Conservation (phyloP, 2,113 vertebrate species). For the Strigops habroptila region DNA sequence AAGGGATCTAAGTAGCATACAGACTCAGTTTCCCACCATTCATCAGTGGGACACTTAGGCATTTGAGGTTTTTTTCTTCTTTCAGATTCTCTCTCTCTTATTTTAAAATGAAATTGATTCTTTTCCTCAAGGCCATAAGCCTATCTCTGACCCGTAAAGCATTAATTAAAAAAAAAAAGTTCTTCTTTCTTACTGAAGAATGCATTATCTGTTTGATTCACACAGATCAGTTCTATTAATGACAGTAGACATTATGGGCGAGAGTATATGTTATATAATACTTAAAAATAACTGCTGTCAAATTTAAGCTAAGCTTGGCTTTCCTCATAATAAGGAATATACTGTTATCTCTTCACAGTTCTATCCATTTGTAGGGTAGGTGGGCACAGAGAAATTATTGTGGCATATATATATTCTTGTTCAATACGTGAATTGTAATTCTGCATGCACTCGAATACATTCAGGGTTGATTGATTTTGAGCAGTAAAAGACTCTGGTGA, state of each 20-base stretch:
- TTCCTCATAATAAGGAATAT: not conserved
- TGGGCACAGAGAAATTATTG: not conserved
- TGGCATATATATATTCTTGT: not conserved
- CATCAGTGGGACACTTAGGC: not conserved
- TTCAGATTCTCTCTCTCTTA: not conserved
- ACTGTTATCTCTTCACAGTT: not conserved
- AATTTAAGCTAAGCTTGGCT: not conserved
- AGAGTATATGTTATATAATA: not conserved
- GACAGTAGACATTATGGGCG: not conserved
- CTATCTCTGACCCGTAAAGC: not conserved
- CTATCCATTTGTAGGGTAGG: not conserved
- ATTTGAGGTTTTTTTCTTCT: accelerated
- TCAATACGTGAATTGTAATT: not conserved
- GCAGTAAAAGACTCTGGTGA: not conserved
- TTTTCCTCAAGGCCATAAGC: not conserved
- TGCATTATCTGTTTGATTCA: not conserved
- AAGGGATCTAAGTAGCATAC: not conserved
- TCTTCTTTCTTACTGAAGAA: not conserved
- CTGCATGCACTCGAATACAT: not conserved
- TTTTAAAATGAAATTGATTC: not conserved
- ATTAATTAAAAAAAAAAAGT: not conserved
- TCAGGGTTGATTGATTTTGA: not conserved
- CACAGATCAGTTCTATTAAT: not conserved
- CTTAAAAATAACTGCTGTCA: not conserved
- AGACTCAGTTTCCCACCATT: not conserved